Evolutionary conservation across 2,888 invertebrate genomes (phyloP), one percentile per base, ranked within the genome.

Genomic region (Zootermopsis nevadensis): DNA sequence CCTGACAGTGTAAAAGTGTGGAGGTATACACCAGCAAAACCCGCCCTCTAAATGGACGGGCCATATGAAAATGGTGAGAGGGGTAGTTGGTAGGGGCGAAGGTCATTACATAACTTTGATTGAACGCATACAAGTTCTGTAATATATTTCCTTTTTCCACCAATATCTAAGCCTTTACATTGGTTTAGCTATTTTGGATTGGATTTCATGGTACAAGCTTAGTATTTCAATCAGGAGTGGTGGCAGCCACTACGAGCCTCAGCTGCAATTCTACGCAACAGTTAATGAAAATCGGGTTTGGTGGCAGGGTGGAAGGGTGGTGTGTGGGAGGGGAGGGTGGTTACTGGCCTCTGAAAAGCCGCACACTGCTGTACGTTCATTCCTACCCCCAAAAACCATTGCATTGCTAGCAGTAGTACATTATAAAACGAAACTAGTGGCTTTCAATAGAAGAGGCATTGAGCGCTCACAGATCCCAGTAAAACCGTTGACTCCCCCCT

Each of bases 201-300:
- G 67, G 77, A 82, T 82, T 82, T 82, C 82, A 82, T 72, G 72
- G 42, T 10, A 42, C 38, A 38, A n/a, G 74, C 74, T 74, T 74
- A 74, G 74, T n/a, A 24, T 74, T 69, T 69, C 69, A 27, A 69
- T 69, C 31, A 69, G 77, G 35, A 33, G 7, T 77, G 48, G 77
- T 77, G 81, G 42, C 38, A 35, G 76, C 48, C 77, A 27, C 76
- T n/a, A 77, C 42, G 81, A 72, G 84, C 31, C 84, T 53, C 84
- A 84, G 81, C 84, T 84, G 84, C 76, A 77, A 77, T 84, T 82
- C 84, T 74, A 79, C 77, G 84, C 85, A 82, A 84, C 84, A 85
- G 87, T 88, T 88, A 89, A 89, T 89, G 88, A 88, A 88, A 88
- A 88, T 88, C 87, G 87, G 86, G 88, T 89, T 88, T 86, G 77